Evolutionary conservation across 2,797 vertebrate genomes (phyloP).

Genomic region (Anomalospiza imberbis): DNA sequence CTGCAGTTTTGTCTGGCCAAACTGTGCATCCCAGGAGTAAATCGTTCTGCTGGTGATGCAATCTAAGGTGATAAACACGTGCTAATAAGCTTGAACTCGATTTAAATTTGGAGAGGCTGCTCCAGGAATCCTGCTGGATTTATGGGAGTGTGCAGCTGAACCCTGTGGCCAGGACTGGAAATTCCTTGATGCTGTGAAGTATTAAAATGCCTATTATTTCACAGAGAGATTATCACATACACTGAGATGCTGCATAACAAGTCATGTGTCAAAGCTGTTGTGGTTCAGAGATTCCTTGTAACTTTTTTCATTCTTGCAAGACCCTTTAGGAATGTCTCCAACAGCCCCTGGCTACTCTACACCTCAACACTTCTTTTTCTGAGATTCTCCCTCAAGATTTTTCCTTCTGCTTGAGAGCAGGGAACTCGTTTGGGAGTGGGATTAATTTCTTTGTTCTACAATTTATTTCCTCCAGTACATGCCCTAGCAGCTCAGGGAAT

Average conservation of each 20-base stretch:
- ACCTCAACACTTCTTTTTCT: background rate
- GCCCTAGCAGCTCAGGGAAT: background rate
- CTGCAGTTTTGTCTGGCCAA: background rate
- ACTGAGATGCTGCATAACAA: background rate
- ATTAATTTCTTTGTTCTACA: background rate
- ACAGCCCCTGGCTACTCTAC: background rate
- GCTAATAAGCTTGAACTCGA: background rate
- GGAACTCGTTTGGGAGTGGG: background rate
- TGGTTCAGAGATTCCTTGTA: background rate
- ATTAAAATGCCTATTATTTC: background rate
- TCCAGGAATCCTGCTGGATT: background rate
- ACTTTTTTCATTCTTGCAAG: background rate
- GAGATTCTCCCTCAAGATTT: background rate
- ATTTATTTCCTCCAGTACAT: background rate
- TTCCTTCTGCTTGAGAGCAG: background rate
- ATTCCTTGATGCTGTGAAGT: background rate
- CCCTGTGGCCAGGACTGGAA: background rate
- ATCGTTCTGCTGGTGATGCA: background rate
- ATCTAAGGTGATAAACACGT: conserved; percentile 40
- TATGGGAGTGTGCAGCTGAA: background rate
- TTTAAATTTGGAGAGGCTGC: background rate
- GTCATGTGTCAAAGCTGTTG: background rate
- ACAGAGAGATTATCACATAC: background rate
- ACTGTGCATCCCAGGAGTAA: background rate
- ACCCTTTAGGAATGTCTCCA: background rate